Base-by-base conservation (phyloP, 2,113 vertebrate genomes). In the Hystrix brachyura region DNA sequence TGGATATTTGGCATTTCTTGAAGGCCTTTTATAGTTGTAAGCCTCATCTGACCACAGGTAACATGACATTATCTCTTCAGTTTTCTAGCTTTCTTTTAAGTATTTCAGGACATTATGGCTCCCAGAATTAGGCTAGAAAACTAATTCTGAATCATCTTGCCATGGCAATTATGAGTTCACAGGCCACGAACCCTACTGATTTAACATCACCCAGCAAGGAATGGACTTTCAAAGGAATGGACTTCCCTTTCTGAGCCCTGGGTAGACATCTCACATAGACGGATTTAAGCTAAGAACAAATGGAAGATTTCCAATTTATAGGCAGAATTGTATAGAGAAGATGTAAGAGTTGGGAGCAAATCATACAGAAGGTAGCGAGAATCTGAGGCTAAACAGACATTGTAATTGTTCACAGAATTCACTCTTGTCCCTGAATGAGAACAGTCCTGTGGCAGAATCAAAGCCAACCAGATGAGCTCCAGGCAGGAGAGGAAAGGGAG, bases 181-280 rank as follows among this genome's bases (percentile, higher is more conserved):
- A 79, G 29, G 64, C 21, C 51, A 85, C 57, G 23, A 18, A 15
- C 32, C 5, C 2, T 32, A 4, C 19, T 7, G 7, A 8, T 60
- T 65, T 7, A 48, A 51, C 0, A 15, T 55, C 5, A 7, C 0
- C 27, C 32, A 1, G 18, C 46, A 59, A 27, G 10, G 8, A 1
- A 3, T 53, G 14, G 72, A 10, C 23, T 0, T 23, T n/a, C n/a
- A 53, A 59, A 27, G 10, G 8, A 1, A 3, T 53, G 14, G 72
- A 10, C 23, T 0, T 23, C 4, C 23, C 5, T 29, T 78, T 51
- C 9, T 0, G 10, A 62, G 53, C 32, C 19, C 71, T 78, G 57
- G 17, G 25, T 19, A 23, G 21, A 83, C 38, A 34, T 32, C 9
- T 76, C 14, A n/a, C 6, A 9, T 21, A 43, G 23, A 53, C 34